Evolutionary conservation across 1,140 invertebrate genomes (phyloP), one percentile per base, ranked within the genome.

Genomic region (Metaphire vulgaris): DNA sequence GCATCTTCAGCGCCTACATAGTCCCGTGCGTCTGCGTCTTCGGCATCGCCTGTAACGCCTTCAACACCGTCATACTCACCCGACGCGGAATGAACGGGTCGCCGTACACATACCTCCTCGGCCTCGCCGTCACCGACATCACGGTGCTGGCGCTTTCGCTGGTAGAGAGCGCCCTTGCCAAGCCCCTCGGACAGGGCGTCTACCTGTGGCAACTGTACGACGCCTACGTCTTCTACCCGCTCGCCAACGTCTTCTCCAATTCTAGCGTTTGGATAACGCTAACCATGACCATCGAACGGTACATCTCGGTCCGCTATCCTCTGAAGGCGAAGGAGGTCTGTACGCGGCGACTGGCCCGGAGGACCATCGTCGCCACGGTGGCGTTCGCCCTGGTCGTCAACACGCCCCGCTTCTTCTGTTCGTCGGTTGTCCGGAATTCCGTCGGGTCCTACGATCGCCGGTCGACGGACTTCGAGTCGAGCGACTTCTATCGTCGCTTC

Each of bases 51-150:
- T 81, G 82, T 26, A 85, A 85, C 73, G 78, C 82, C 16, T 71
- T 85, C 0, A 85, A 85, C 74, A 76, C 84, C 26, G 68, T 80
- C 33, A 82, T 85, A 64, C 78, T 85, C 6, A 81, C 82, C 33
- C 80, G 81, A 15, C 79, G 77, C 29, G 77, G 80, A 34, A 77
- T 85, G 34, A 83, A 82, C 70, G 80, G 82, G 72, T 85, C 84
- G 1, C 82, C 84, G 1, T 84, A 84, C 76, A 83, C 81, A 21
- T 84, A 84, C 75, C 80, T 85, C 6, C 81, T 80, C 0, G 81
- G 80, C 67, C 80, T 85, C 33, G 82, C 84, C 2, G 75, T 80
- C 12, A 78, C 80, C 0, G 83, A 84, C 72, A 76, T 84, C 2
- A 32, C 75, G 30, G 81, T 80, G 26, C 76, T 85, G 1, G 26